Conservation (phyloP, 1,140 invertebrate genomes). For the Ostrea denselamellosa region DNA sequence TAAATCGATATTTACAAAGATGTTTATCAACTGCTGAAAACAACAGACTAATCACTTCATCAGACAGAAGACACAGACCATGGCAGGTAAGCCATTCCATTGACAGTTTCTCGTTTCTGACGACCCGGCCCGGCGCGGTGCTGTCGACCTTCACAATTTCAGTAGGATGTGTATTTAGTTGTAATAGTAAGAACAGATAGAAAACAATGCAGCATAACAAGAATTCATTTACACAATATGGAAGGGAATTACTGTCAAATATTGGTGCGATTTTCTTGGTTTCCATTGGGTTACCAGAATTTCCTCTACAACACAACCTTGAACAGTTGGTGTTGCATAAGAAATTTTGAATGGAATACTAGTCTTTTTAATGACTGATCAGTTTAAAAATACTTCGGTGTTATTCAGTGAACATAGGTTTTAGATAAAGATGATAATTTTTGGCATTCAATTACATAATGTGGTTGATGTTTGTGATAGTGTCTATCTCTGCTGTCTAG, state of each 20-base stretch:
- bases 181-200: neutral
- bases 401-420: no score
- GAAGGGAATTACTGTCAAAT: neutral
- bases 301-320: constrained; percentile 7
- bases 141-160: constrained; percentile 11
- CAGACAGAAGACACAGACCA: neutral
- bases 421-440: no score
- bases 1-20: constrained; percentile 6
- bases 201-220: no score
- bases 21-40: neutral
- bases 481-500: no score
- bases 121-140: neutral
- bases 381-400: no score
- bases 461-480: no score
- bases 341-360: neutral
- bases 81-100: neutral
- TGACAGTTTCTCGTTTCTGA: neutral
- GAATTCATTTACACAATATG: neutral
- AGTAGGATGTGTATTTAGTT: neutral
- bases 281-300: neutral
- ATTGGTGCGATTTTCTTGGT: neutral
- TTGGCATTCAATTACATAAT: no score
- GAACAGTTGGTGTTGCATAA: constrained; percentile 12
- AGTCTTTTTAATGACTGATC: no score
- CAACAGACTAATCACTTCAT: neutral